Conservation (phyloP, 2,888 invertebrate species). For the Coleophora deauratella region DNA sequence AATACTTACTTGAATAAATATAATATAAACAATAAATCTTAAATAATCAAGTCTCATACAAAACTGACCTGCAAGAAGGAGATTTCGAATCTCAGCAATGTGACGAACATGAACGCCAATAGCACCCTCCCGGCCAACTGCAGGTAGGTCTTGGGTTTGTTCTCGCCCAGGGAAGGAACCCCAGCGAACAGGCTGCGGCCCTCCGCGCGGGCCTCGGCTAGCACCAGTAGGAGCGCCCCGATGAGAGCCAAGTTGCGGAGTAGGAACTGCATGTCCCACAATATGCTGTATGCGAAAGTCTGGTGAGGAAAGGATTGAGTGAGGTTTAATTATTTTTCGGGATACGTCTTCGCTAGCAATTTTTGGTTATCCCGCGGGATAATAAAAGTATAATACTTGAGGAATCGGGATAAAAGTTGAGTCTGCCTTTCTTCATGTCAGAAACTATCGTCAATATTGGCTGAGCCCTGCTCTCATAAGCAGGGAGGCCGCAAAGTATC, state of each 20-base stretch:
- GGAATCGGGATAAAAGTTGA: too few species aligned
- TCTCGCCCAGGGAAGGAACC: slow-evolving; percentile 92
- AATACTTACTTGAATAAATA: too few species aligned
- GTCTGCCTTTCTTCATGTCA: too few species aligned
- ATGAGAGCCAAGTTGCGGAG: slow-evolving; percentile 97
- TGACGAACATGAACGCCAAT: slow-evolving; percentile 99
- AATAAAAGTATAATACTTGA: too few species aligned
- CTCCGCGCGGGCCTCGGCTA: slow-evolving; percentile 97
- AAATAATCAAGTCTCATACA: slow-evolving; percentile 1
- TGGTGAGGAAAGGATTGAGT: slow-evolving; percentile 38
- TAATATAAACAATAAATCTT: too few species aligned
- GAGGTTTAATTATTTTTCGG: too few species aligned
- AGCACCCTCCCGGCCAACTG: slow-evolving; percentile 96
- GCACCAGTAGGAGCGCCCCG: slow-evolving; percentile 94
- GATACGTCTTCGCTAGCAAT: too few species aligned
- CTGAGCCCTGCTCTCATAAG: too few species aligned
- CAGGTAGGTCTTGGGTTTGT: slow-evolving; percentile 96
- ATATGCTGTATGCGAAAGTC: slow-evolving; percentile 96
- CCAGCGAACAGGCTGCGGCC: slow-evolving; percentile 97
- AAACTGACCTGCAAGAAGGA: slow-evolving; percentile 85
- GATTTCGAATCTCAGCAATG: slow-evolving; percentile 93
- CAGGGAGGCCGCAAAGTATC: too few species aligned
- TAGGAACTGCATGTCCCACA: slow-evolving; percentile 98
- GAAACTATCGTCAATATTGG: too few species aligned
- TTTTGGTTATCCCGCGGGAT: too few species aligned